Evolutionary conservation across 2,797 vertebrate species (phyloP), one percentile per base, ranked within the genome.

Genomic region (Crax fasciolata): DNA sequence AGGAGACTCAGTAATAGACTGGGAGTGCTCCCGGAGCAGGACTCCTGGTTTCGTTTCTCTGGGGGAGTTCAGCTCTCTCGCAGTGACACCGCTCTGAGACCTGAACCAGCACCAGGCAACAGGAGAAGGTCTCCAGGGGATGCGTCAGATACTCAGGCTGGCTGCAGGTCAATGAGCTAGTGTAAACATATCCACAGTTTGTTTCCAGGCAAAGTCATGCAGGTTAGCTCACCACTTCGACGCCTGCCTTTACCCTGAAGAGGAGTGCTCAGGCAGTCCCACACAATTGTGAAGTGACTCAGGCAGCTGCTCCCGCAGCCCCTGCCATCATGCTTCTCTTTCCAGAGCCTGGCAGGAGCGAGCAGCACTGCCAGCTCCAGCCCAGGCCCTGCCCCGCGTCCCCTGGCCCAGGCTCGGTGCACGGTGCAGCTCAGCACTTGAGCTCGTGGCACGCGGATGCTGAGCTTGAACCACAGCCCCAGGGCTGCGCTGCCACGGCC

Each of bases 231-330:
- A 46, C 12, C 38, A 58, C 39, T 19, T 39, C 84, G 86, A 66
- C 6, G 17, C 27, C 73, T 58, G 11, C 41, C 32, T 96, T 54
- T 54, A 28, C 76, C 70, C 59, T 51, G 28, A 68, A 79, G 74
- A 59, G 15, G 28, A 75, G 21, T 1, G 27, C 58, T 78, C 43
- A 27, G 0, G 0, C 52, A 71, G 75, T 49, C 19, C 52, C 44
- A 24, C 0, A 0, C 17, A 61, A 44, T 51, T n/a, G 23, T 49
- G 23, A 3, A 77, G 52, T 6, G 23, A 76, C 30, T 94, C 0
- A 0, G 41, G 58, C 76, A 91, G 75, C 79, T 89, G 89, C 46
- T 84, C 73, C 65, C 0, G 1, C 76, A 86, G 87, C 24, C 70
- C 82, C 87, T 84, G 73, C 79, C 61, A 8, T 75, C 51, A 66